Evolutionary conservation across 2,113 vertebrate genomes (phyloP).

Genomic region (Centropus unirufus): DNA sequence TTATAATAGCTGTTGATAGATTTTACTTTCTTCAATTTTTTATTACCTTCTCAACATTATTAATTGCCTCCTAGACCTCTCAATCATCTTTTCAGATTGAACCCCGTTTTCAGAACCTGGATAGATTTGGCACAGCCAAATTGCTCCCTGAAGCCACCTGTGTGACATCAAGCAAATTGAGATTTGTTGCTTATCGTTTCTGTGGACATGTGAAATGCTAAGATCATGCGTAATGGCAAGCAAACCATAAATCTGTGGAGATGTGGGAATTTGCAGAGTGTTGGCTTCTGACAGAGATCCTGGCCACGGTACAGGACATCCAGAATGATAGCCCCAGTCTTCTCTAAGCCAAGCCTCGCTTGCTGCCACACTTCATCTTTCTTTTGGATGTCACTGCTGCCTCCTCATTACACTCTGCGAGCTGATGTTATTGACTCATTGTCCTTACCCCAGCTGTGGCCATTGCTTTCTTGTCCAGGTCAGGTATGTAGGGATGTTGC

Average conservation of each 20-base stretch:
- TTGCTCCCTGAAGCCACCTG: background rate
- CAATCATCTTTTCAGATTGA: background rate
- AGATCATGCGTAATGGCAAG: background rate
- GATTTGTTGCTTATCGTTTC: background rate
- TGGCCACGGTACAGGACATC: background rate
- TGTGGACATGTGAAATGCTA: background rate
- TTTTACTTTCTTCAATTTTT: background rate
- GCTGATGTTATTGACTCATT: background rate
- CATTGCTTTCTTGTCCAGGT: background rate
- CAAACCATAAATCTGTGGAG: background rate
- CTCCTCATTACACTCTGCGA: background rate
- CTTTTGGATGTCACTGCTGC: background rate
- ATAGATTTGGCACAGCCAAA: background rate
- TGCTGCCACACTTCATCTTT: background rate
- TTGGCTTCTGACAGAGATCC: background rate
- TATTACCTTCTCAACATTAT: background rate
- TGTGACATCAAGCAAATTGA: background rate
- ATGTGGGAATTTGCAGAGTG: background rate
- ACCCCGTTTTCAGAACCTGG: background rate
- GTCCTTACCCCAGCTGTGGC: background rate
- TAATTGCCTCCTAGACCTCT: background rate
- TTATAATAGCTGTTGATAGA: background rate
- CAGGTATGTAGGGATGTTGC: background rate
- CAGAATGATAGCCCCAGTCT: background rate
- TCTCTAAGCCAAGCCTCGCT: background rate